Conservation (phyloP, 2,888 invertebrate genomes). For the Clitarchus hookeri region DNA sequence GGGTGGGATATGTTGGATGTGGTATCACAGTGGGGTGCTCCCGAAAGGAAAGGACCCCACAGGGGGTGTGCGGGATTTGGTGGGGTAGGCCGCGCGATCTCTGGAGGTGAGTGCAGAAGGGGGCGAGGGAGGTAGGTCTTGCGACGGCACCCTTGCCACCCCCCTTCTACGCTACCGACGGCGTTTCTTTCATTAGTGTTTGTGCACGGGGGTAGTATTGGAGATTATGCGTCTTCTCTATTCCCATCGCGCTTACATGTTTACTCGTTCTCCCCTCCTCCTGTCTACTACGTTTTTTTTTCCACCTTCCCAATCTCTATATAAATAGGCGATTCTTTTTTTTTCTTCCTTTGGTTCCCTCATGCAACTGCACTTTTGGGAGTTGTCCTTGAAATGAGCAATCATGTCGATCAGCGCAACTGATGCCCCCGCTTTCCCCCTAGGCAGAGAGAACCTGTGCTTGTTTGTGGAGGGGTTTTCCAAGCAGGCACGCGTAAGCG, state of each 20-base stretch:
- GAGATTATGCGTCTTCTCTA: slow-evolving; percentile 19
- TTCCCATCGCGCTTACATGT: slow-evolving; percentile 10
- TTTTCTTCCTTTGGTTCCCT: not conserved
- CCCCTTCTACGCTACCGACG: slow-evolving; percentile 24
- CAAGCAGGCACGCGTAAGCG: not conserved
- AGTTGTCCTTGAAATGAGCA: slow-evolving; percentile 25
- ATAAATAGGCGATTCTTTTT: slow-evolving; percentile 22
- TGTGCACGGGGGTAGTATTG: slow-evolving; percentile 16
- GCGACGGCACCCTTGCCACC: slow-evolving; percentile 21
- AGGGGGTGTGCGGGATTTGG: slow-evolving; percentile 31
- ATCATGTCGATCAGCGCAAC: slow-evolving; percentile 24
- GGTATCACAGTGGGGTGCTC: slow-evolving; percentile 39
- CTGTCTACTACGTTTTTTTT: not conserved
- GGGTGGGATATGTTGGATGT: slow-evolving; percentile 37
- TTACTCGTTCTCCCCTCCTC: slow-evolving; percentile 10
- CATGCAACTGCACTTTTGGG: slow-evolving; percentile 10
- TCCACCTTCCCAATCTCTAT: slow-evolving; percentile 4
- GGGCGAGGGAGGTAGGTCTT: not conserved
- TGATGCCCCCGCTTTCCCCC: not conserved
- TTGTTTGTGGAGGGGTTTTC: not conserved
- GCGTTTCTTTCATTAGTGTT: slow-evolving; percentile 37
- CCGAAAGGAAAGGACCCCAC: slow-evolving; percentile 26
- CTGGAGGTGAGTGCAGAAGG: not conserved
- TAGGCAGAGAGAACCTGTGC: not conserved
- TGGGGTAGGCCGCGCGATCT: not conserved